A percentile compares a stretch with the other conserved stretches of the same genome.
phyloP scores from a whole-genome alignment of 2,888 invertebrate species.

The Teinopalpus imperialis region DNA sequence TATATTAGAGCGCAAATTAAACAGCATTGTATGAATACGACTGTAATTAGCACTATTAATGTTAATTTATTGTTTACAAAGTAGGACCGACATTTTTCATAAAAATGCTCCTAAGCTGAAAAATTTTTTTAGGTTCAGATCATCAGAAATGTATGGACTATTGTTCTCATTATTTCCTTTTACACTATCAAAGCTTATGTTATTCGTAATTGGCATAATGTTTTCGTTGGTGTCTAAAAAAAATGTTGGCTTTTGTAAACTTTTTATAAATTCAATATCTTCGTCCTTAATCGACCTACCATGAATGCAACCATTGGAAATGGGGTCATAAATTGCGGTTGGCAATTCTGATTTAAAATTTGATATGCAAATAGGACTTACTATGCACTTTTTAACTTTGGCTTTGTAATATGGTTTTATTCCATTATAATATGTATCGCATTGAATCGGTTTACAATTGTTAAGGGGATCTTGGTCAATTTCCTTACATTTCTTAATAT shows the following conservation, averaged over 20 bases:
- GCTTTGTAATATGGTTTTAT: slow-evolving; percentile 46
- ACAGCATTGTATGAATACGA: slow-evolving; percentile 53
- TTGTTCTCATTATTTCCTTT: background rate
- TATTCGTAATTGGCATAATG: slow-evolving; percentile 39
- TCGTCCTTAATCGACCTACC: slow-evolving; percentile 40
- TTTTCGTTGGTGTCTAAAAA: slow-evolving; percentile 48
- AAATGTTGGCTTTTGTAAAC: slow-evolving; percentile 29
- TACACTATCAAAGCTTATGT: background rate
- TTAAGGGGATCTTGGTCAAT: slow-evolving; percentile 60
- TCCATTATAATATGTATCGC: slow-evolving; percentile 61
- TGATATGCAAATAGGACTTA: slow-evolving; percentile 43
- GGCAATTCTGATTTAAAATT: slow-evolving; percentile 36
- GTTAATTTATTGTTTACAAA: slow-evolving; percentile 41
- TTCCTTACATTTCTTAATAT: slow-evolving; percentile 42
- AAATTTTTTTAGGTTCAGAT: no score
- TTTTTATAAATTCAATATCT: slow-evolving; percentile 53
- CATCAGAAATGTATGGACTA: background rate
- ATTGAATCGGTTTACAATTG: slow-evolving; percentile 60
- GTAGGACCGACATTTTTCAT: no score
- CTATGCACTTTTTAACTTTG: slow-evolving; percentile 44
- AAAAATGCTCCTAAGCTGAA: no score
- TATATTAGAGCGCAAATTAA: slow-evolving; percentile 54
- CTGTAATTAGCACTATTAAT: slow-evolving; percentile 37
- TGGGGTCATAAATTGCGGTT: slow-evolving; percentile 47
- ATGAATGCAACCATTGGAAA: slow-evolving; percentile 48